Evolutionary conservation across 2,797 vertebrate genomes (phyloP).

Genomic region (Mallotus villosus): DNA sequence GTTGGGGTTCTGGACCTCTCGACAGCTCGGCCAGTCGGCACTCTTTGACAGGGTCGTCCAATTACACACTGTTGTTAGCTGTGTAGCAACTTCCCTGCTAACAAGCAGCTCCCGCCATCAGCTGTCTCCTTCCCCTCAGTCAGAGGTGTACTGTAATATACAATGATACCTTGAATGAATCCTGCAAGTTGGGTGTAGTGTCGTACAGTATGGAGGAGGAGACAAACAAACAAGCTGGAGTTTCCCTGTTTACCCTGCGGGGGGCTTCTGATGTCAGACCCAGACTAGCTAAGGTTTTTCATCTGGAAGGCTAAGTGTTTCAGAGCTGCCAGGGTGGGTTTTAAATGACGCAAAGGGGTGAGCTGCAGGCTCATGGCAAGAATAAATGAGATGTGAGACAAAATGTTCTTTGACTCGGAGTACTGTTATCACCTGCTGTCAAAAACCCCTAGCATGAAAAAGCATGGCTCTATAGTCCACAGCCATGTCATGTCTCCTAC

Average conservation of each 20-base stretch:
- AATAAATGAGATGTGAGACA: slow-evolving; percentile 19
- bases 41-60: slow-evolving; percentile 64
- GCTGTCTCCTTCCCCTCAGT: slow-evolving; percentile 28
- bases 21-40: slow-evolving; percentile 60
- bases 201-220: slow-evolving; percentile 24
- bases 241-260: slow-evolving; percentile 38
- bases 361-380: slow-evolving; percentile 29
- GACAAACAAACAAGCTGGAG: slow-evolving; percentile 43
- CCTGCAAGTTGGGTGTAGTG: slow-evolving; percentile 29
- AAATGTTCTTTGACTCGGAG: not conserved
- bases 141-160: slow-evolving; percentile 38
- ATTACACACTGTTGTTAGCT: slow-evolving; percentile 60
- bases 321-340: slow-evolving; percentile 32
- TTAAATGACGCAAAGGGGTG: slow-evolving; percentile 35
- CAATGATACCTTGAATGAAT: no score
- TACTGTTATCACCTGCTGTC: not conserved
- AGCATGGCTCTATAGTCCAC: not conserved
- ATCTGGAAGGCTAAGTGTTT: slow-evolving; percentile 37
- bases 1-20: slow-evolving; percentile 36
- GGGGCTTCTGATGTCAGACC: slow-evolving; percentile 45
- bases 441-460: not conserved
- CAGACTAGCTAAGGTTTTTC: slow-evolving; percentile 35
- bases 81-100: slow-evolving; percentile 59
- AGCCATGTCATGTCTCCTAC: not conserved
- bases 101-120: slow-evolving; percentile 56